Conservation (phyloP, 2,797 vertebrate genomes). For the Sitta carolinensis region DNA sequence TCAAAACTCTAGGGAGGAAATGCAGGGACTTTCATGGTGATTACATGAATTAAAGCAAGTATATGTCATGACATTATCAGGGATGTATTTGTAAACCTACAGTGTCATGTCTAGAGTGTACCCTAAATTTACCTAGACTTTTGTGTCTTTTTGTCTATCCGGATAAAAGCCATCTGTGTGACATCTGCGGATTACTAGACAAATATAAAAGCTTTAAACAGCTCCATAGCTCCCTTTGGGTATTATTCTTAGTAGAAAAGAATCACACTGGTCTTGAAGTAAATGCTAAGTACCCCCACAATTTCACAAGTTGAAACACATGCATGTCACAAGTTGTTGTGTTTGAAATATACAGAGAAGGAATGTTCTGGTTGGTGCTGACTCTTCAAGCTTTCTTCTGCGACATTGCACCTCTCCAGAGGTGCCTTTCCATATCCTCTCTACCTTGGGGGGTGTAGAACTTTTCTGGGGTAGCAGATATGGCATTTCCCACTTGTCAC, state of each 20-base stretch:
- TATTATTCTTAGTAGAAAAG: background rate
- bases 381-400: background rate
- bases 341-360: background rate
- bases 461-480: background rate
- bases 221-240: background rate
- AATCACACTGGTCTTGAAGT: background rate
- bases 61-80: background rate
- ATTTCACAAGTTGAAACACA: background rate
- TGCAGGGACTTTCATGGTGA: background rate
- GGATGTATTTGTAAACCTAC: background rate
- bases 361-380: background rate
- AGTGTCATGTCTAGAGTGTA: background rate
- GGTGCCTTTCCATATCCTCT: background rate
- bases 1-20: background rate
- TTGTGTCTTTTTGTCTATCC: background rate
- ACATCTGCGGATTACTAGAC: constrained; percentile 45
- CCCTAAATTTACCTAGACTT: background rate
- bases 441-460: background rate
- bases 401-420: background rate
- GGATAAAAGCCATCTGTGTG: constrained; percentile 33
- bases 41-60: background rate
- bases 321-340: background rate
- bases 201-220: constrained; percentile 36
- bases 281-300: background rate
- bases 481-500: background rate